A percentile compares a stretch with the other conserved stretches of the same genome.
phyloP scores from a whole-genome alignment of 2,888 invertebrate genomes.

The Cryptocephalus primarius region DNA sequence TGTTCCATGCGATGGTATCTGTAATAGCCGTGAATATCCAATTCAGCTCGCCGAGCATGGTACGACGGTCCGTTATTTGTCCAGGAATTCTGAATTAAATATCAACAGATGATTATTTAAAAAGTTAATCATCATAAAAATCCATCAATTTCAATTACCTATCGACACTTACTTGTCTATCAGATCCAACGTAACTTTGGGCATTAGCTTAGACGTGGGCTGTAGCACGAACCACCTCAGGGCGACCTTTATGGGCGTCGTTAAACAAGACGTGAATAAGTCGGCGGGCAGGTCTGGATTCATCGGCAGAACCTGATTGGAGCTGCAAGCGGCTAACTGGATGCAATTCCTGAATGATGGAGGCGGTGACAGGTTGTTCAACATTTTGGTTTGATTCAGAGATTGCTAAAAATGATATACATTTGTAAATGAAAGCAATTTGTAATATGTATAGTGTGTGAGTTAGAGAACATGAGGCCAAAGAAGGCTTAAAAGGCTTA shows the following conservation, averaged over 20 bases:
- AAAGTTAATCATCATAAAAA: background rate
- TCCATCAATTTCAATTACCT: background rate
- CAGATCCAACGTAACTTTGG: slow-evolving; percentile 70
- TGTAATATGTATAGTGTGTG: too few relatives aligned
- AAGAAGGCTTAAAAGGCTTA: too few relatives aligned
- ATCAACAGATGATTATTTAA: background rate
- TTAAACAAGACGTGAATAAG: slow-evolving; percentile 95
- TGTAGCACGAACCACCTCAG: slow-evolving; percentile 90
- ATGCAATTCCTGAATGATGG: slow-evolving; percentile 83
- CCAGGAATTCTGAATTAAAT: slow-evolving; percentile 72
- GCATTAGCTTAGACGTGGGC: slow-evolving; percentile 68
- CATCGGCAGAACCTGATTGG: slow-evolving; percentile 92
- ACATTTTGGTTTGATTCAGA: slow-evolving; percentile 8
- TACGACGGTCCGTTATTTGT: slow-evolving; percentile 83
- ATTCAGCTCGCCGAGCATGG: slow-evolving; percentile 97
- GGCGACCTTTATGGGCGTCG: slow-evolving; percentile 95
- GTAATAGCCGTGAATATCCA: slow-evolving; percentile 99
- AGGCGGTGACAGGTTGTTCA: slow-evolving; percentile 15
- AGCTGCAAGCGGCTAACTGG: slow-evolving; percentile 90
- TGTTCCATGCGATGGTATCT: slow-evolving; percentile 99
- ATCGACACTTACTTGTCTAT: slow-evolving; percentile 69
- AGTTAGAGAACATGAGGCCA: too few relatives aligned
- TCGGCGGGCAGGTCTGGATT: slow-evolving; percentile 95
- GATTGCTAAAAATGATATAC: slow-evolving; percentile 10
- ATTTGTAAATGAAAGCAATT: background rate